Conservation (phyloP, 1,140 invertebrate species). For the Diploscapter pachys region DNA sequence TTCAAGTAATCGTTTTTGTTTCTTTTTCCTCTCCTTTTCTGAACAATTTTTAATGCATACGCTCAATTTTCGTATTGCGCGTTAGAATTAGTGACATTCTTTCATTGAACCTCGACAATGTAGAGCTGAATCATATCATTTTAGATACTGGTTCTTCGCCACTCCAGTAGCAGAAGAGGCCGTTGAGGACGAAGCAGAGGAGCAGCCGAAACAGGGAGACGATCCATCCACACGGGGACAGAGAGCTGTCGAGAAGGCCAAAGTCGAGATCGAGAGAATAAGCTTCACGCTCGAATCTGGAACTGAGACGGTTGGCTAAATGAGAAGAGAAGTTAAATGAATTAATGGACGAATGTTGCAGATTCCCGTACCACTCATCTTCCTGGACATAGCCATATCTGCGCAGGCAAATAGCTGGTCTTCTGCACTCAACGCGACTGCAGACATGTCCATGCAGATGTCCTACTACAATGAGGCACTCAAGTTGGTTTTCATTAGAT, state of each 20-base stretch:
- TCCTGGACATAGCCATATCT: constrained; percentile 75
- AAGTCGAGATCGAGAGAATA: constrained; percentile 22
- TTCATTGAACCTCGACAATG: too few species aligned
- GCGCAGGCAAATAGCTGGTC: constrained; percentile 81
- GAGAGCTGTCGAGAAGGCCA: constrained; percentile 6
- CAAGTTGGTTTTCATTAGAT: not conserved
- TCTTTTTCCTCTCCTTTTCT: too few species aligned
- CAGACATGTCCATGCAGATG: constrained; percentile 74
- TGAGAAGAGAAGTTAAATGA: constrained; percentile 60
- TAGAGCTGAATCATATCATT: too few species aligned
- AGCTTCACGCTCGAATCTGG: constrained; percentile 73
- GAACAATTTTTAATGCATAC: too few species aligned
- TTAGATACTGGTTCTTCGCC: constrained; percentile 19
- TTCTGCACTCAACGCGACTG: constrained; percentile 60
- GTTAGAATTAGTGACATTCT: too few species aligned
- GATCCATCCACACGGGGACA: not conserved
- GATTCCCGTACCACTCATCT: constrained; percentile 78
- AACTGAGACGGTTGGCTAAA: constrained; percentile 66
- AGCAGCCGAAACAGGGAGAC: constrained; percentile 18
- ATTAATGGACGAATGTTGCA: not conserved
- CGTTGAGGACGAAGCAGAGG: constrained; percentile 32
- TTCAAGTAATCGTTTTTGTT: too few species aligned
- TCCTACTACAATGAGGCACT: constrained; percentile 82
- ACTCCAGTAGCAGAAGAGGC: constrained; percentile 39
- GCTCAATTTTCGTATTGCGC: too few species aligned